phyloP scores from a whole-genome alignment of 2,888 invertebrate genomes.

The Tenthredo mesomela region DNA sequence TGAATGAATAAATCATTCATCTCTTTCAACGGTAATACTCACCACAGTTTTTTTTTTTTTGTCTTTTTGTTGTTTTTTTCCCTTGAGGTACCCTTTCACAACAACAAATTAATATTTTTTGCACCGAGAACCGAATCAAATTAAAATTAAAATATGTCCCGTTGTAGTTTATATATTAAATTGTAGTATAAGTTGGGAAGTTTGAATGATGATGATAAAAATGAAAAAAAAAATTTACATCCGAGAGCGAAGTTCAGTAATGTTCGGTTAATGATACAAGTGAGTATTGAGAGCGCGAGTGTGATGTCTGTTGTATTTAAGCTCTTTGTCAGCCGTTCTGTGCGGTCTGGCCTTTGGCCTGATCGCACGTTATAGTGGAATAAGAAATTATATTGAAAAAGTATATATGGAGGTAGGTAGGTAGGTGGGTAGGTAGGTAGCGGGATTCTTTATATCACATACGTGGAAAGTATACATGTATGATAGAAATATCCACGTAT shows the following conservation, averaged over 20 bases:
- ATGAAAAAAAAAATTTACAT: not conserved
- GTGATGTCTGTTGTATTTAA: not conserved
- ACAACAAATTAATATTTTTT: not conserved
- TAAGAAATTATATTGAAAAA: not conserved
- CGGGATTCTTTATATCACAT: too few species aligned
- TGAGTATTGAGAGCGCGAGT: slow-evolving; percentile 6
- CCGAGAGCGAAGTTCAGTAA: not conserved
- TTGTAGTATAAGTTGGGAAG: too few species aligned
- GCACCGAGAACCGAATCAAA: too few species aligned
- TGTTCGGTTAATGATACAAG: not conserved
- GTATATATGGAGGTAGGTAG: not conserved
- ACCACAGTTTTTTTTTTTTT: not conserved
- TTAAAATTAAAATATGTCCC: too few species aligned
- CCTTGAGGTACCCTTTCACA: not conserved
- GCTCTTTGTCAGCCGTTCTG: not conserved
- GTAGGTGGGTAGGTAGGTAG: not conserved
- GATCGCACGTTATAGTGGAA: not conserved
- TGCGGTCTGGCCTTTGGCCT: not conserved
- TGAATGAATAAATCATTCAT: not conserved
- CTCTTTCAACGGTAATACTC: not conserved
- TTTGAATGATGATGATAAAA: not conserved
- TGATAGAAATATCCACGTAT: too few species aligned
- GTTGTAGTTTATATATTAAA: too few species aligned
- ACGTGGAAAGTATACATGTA: too few species aligned
- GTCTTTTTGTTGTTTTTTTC: not conserved